These are phyloP conservation scores for Acanthis flammea DNA, from an alignment of 2,797 vertebrate genomes.

Conservation along the genomic window DNA sequence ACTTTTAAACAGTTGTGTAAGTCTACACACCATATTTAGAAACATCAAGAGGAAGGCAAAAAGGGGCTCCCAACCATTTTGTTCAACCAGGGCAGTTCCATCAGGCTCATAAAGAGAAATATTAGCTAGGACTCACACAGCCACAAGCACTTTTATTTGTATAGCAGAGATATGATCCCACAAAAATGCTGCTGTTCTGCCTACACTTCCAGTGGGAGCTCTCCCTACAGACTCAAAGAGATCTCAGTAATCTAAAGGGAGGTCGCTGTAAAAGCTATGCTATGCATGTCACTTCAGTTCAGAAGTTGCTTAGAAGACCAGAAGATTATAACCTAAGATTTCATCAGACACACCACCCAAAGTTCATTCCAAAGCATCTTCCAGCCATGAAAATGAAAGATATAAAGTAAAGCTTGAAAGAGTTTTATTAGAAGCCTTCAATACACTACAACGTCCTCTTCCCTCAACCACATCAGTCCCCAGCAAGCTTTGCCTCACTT, in stretches of 20 bases:
- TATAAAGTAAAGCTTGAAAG: neutral
- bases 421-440: neutral
- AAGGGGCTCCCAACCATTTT: neutral
- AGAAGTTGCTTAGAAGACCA: neutral
- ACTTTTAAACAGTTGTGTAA: neutral
- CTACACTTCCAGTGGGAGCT: neutral
- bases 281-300: neutral
- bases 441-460: neutral
- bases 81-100: neutral
- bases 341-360: rapidly evolving
- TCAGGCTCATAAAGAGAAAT: neutral
- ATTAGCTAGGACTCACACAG: neutral
- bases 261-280: neutral
- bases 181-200: neutral
- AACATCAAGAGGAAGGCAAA: neutral
- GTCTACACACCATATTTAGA: neutral
- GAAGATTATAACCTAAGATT: neutral
- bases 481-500: neutral
- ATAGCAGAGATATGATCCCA: neutral
- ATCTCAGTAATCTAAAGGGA: neutral
- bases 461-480: neutral
- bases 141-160: neutral
- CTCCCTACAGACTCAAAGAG: neutral
- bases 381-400: neutral
- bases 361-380: neutral